These are phyloP conservation scores for Endomychus coccineus DNA, from an alignment of 2,888 invertebrate species.

Conservation along the genomic window DNA sequence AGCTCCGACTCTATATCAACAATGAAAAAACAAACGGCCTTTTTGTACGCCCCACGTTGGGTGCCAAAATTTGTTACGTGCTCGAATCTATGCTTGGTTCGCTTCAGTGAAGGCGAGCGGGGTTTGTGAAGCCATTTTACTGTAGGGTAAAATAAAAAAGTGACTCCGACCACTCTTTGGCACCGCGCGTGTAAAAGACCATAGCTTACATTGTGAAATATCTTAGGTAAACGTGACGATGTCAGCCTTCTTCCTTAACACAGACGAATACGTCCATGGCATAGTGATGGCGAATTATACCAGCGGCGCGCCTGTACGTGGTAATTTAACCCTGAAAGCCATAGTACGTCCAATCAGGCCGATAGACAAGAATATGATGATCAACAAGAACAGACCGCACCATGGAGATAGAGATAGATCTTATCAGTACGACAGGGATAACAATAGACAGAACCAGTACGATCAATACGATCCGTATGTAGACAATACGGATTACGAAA, in stretches of 20 bases:
- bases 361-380: slow-evolving; percentile 26
- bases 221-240: slow-evolving; percentile 84
- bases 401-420: slow-evolving; percentile 4
- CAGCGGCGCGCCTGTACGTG: slow-evolving; percentile 82
- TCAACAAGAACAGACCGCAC: slow-evolving; percentile 22
- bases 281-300: slow-evolving; percentile 92
- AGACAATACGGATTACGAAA: slow-evolving; percentile 1
- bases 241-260: slow-evolving; percentile 89
- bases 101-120: no score
- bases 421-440: slow-evolving; percentile 2
- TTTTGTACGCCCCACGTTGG: no score
- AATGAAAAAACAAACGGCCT: no score
- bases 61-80: no score
- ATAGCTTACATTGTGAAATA: no score
- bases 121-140: no score
- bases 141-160: no score
- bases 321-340: slow-evolving; percentile 81
- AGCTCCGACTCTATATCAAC: no score
- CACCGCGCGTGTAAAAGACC: no score
- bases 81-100: no score
- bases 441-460: slow-evolving; percentile 7
- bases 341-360: slow-evolving; percentile 62
- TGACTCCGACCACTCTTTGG: no score
- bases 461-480: slow-evolving; percentile 9
- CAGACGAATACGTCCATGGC: slow-evolving; percentile 76